These are phyloP conservation scores for Momotus momota DNA, from an alignment of 2,797 vertebrate genomes.

Conservation along the genomic window DNA sequence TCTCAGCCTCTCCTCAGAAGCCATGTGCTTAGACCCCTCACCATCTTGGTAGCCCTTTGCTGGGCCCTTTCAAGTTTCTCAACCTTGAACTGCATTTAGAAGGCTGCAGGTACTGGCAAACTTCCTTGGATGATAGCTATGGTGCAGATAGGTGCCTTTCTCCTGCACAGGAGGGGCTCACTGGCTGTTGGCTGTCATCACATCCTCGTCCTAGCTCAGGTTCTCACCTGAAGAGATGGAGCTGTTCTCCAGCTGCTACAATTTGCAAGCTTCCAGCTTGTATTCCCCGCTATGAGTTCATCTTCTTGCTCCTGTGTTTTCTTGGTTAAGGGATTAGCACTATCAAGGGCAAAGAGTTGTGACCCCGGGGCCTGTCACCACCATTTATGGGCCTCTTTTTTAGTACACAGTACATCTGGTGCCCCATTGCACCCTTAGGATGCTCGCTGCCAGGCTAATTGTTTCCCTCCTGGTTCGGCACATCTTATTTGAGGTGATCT, in stretches of 20 bases:
- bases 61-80: neutral
- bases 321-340: neutral
- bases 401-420: neutral
- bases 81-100: neutral
- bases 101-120: neutral
- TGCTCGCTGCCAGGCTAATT: neutral
- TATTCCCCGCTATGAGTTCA: neutral
- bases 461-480: neutral
- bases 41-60: accelerated
- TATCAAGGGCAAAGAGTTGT: neutral
- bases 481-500: neutral
- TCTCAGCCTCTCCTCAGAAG: neutral
- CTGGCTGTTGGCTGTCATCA: neutral
- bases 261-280: neutral
- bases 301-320: neutral
- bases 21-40: neutral
- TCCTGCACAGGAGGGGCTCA: neutral
- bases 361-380: neutral
- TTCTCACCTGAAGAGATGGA: neutral
- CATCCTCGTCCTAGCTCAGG: neutral
- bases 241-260: neutral
- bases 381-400: neutral
- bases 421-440: accelerated
- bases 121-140: neutral
- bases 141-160: neutral